Evolutionary conservation across 2,113 vertebrate genomes (phyloP).

Genomic region (Corvus hawaiiensis): DNA sequence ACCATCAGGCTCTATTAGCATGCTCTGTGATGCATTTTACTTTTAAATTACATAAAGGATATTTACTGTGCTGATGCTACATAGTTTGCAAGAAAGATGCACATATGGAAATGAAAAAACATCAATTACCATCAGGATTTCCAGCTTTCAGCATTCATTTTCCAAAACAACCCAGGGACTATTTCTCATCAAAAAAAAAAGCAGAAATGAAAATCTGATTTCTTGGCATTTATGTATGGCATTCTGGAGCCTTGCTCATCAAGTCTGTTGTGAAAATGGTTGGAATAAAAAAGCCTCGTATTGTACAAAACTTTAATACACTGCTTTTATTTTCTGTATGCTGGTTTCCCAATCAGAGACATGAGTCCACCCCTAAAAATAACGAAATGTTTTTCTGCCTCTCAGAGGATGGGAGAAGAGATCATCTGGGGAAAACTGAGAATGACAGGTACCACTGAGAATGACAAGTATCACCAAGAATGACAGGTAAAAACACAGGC

Average conservation of each 20-base stretch:
- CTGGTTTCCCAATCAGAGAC: background rate
- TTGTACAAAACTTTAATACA: background rate
- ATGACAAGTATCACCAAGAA: background rate
- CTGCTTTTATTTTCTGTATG: background rate
- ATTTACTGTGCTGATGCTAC: constrained; percentile 10
- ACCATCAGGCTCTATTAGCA: constrained; percentile 3
- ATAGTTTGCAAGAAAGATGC: constrained; percentile 31
- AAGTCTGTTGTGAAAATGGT: background rate
- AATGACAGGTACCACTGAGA: background rate
- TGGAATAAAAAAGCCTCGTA: background rate
- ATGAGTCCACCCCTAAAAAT: background rate
- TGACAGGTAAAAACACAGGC: background rate
- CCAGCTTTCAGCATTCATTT: constrained; percentile 24
- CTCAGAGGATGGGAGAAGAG: background rate
- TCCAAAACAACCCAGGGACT: constrained; percentile 20
- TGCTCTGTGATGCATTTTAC: constrained; percentile 18
- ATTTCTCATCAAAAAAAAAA: background rate
- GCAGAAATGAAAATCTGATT: constrained; percentile 7
- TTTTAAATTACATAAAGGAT: constrained; percentile 36
- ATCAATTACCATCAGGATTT: constrained; percentile 41
- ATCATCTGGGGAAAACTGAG: background rate
- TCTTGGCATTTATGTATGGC: background rate
- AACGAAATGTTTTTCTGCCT: background rate
- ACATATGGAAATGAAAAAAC: constrained; percentile 32
- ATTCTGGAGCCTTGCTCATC: background rate